Evolutionary conservation across 1,140 invertebrate species (phyloP), one percentile per base, ranked within the genome.

Genomic region (Heliothis subflexa): DNA sequence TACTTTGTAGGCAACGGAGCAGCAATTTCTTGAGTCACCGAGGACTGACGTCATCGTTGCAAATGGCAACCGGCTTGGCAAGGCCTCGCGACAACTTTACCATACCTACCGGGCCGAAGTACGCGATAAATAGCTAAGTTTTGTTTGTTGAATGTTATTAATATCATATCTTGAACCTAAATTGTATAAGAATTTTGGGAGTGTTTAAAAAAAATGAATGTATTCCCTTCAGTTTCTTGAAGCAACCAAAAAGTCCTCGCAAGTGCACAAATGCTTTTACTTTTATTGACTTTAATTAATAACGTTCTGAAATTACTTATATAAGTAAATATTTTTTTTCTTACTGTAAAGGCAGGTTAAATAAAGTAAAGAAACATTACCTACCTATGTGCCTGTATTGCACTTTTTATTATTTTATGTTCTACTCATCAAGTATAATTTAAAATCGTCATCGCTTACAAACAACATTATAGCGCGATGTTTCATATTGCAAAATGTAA

Each of bases 1-100:
- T 83, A 83, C 81, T 83, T 81, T 81, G 83, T 87, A 82, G 76
- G 68, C 71, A 70, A 82, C 83, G 79, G 80, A 74, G 73, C 76
- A 74, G 57, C 76, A 77, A 68, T 79, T 61, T 75, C 85, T 86
- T 85, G 81, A 88, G 80, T 86, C 87, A 87, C 81, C 40, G 66
- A 76, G 21, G 16, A 33, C 50, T 89, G 83, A 88, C 84, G 87
- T 89, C 86, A 89, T 77, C 21, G 79, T 59, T 78, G 83, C 85
- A 87, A 89, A 88, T 87, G 84, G 85, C 81, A 87, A 86, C 86
- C 80, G 80, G 80, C 81, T 79, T 79, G 78, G 83, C 86, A 83
- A 87, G 84, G 86, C 78, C 85, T 86, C 66, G 45, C 82, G 81
- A 86, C 83, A 87, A 78, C 74, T 76, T 49, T 52, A 75, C 72